Evolutionary conservation across 2,113 vertebrate genomes (phyloP), one percentile per base, ranked within the genome.

Genomic region (Eulacestoma nigropectus): DNA sequence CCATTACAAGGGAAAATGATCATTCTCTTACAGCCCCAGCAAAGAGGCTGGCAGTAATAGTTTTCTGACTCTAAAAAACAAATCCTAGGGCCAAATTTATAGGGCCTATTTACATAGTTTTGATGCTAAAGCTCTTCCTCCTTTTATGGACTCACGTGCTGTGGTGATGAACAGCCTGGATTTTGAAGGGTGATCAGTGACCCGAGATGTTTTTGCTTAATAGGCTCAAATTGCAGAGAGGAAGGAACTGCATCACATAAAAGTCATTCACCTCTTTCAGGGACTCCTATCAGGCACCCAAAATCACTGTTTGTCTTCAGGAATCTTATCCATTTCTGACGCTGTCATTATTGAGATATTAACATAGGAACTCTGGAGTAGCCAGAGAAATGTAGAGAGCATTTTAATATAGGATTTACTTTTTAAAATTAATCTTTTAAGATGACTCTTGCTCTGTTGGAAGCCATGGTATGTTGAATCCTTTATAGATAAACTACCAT

Each of bases 1-100:
- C 88, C 76, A 87, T 95, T 96, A 94, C 37, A 53, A 92, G 80
- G 56, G 93, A 90, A 94, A 95, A 95, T 68, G n/a, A 96, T 95
- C 56, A 56, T 94, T 93, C 76, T 86, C 92, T 86, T 95, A 96
- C 9, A 86, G 92, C 76, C 73, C 85, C 79, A 87, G 95, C 76
- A 96, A 90, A 92, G 72, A 81, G 46, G 52, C 90, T 90, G 83
- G 88, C 79, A 77, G 79, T 77, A 86, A 86, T 4, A 88, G 85
- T 62, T 92, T 92, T 77, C 50, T 92, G 64, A 94, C 72, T 95
- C 86, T n/a, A 93, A 74, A 92, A 96, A 88, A 90, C 79, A 96
- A 94, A 78, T 90, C 35, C 72, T 70, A 74, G 39, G 44, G 89
- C 53, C 18, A 49, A 74, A 90, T 95, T 90, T 94, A 92, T 84